phyloP scores from a whole-genome alignment of 2,113 vertebrate species.

The Scomber scombrus region DNA sequence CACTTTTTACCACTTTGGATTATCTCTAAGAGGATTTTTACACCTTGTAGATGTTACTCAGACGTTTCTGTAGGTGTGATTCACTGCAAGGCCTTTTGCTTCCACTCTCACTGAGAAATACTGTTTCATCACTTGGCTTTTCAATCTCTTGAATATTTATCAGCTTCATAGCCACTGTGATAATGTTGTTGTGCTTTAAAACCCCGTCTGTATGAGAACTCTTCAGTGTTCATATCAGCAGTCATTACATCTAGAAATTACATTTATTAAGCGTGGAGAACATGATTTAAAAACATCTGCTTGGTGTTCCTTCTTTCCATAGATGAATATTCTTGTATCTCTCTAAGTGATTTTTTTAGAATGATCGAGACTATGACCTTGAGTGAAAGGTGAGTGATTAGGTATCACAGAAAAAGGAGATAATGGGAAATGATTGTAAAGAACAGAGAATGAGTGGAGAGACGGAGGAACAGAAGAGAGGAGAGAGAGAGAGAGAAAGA shows the following conservation, averaged over 20 bases:
- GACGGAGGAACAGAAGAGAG: neutral
- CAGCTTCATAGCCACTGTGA: too few relatives aligned
- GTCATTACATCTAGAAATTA: neutral
- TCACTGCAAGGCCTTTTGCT: neutral
- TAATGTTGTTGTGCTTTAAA: too few relatives aligned
- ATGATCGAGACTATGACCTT: neutral
- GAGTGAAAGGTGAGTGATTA: neutral
- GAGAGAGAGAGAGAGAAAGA: too few relatives aligned
- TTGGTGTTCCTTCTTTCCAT: slow-evolving; percentile 9
- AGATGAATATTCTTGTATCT: neutral
- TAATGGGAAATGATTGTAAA: neutral
- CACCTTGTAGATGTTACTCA: neutral
- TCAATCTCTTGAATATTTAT: too few relatives aligned
- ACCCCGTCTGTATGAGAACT: too few relatives aligned
- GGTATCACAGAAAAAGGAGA: neutral
- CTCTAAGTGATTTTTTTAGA: neutral
- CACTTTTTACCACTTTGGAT: neutral
- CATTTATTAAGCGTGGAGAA: neutral
- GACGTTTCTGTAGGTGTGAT: neutral
- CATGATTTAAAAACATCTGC: neutral
- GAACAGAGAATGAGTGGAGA: neutral
- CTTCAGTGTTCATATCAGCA: too few relatives aligned
- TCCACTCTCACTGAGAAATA: too few relatives aligned
- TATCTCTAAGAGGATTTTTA: neutral
- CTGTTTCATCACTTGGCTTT: too few relatives aligned